Percentiles rank a stretch among this genome's conserved stretches.
Conservation (phyloP, 2,888 invertebrate species). For the Matsumyia berberina region DNA sequence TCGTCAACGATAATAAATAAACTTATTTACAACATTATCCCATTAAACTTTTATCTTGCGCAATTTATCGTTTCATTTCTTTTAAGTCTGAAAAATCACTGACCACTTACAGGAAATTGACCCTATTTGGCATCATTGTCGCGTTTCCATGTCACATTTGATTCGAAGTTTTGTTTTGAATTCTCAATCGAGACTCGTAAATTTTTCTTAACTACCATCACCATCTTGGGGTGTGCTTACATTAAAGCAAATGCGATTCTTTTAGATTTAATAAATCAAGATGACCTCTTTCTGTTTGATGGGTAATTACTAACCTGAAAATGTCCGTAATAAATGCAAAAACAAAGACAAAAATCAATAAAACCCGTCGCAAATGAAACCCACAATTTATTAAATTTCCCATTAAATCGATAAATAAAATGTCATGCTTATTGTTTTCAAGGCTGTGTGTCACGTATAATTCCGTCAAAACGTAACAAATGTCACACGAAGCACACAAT, state of each 20-base stretch:
- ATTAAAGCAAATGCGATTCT: not conserved
- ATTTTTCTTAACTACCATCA: not conserved
- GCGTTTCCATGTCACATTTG: not conserved
- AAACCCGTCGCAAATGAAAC: not conserved
- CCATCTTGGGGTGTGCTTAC: not conserved
- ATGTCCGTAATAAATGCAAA: constrained; percentile 25
- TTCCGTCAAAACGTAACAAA: constrained; percentile 24
- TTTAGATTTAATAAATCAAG: not conserved
- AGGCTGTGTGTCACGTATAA: constrained; percentile 6
- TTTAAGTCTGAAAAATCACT: not conserved
- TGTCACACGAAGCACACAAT: constrained; percentile 18
- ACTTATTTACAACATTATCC: not conserved
- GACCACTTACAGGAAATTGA: not conserved
- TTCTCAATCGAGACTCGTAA: not conserved
- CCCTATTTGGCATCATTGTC: constrained; percentile 1
- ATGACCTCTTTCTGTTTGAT: constrained; percentile 16
- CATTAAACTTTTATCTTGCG: not conserved
- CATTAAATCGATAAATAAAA: constrained; percentile 17
- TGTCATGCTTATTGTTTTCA: constrained; percentile 10
- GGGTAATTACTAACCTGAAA: constrained; percentile 9
- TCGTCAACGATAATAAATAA: not conserved
- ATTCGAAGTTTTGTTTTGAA: not conserved
- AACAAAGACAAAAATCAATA: constrained; percentile 28
- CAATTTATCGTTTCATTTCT: not conserved
- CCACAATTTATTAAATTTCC: constrained; percentile 4